phyloP scores from a whole-genome alignment of 2,888 invertebrate species.

The Pollenia angustigena region DNA sequence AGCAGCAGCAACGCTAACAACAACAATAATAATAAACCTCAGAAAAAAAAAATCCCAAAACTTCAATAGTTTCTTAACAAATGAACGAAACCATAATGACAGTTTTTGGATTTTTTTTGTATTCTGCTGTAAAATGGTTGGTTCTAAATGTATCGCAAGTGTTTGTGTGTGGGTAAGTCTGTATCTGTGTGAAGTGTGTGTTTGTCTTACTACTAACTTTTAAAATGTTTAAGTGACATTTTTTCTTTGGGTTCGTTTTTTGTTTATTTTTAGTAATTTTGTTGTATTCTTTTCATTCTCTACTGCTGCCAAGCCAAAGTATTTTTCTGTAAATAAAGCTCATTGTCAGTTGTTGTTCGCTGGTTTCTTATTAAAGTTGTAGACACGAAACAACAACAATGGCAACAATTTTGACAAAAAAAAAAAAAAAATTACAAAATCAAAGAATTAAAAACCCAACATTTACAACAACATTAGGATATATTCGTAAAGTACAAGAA shows the following conservation, averaged over 20 bases:
- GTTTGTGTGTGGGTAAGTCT: neutral
- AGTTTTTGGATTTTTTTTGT: constrained; percentile 42
- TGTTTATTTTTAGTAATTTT: neutral
- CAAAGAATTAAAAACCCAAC: constrained; percentile 11
- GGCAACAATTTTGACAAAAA: neutral
- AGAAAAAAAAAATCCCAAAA: constrained; percentile 48
- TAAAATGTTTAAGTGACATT: constrained; percentile 48
- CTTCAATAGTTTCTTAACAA: constrained; percentile 72
- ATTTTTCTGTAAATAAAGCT: constrained; percentile 53
- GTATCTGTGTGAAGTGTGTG: neutral
- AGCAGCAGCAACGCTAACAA: neutral
- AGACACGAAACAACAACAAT: constrained; percentile 33
- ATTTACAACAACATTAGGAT: constrained; percentile 22
- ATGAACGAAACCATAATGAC: constrained; percentile 69
- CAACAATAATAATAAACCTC: constrained; percentile 20
- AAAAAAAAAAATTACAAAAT: neutral
- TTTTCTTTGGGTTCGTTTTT: neutral
- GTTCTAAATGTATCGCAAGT: neutral
- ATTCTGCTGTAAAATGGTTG: neutral
- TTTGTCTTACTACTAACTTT: constrained; percentile 21
- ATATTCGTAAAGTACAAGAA: constrained; percentile 14
- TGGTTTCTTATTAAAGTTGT: constrained; percentile 57
- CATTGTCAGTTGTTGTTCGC: constrained; percentile 56
- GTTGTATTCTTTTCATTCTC: neutral
- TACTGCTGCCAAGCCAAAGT: neutral